phyloP scores from a whole-genome alignment of 1,140 invertebrate species.

The Notospermus geniculatus region DNA sequence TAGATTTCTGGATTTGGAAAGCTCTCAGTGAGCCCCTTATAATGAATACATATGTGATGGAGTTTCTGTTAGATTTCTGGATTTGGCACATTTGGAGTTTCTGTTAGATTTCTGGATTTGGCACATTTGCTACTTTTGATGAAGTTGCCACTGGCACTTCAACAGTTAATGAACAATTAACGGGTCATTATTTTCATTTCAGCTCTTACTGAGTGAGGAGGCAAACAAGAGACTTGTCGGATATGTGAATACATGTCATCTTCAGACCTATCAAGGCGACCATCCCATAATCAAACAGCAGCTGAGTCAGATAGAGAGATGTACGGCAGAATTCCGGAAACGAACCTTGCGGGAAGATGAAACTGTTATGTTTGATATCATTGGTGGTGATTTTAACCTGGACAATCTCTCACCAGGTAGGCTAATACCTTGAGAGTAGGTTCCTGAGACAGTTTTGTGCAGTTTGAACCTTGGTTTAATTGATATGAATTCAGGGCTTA shows the following conservation, averaged over 20 bases:
- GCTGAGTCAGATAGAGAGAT: neutral
- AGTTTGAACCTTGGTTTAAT: too few species aligned
- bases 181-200: neutral
- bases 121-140: neutral
- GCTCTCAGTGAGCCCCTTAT: neutral
- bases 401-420: neutral
- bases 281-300: neutral
- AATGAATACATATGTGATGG: too few species aligned
- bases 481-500: too few species aligned
- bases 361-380: slow-evolving; percentile 3
- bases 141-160: neutral
- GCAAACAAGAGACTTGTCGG: neutral
- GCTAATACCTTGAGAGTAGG: too few species aligned
- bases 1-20: too few species aligned
- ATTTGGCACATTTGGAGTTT: neutral
- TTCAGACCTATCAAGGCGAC: slow-evolving; percentile 3
- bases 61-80: neutral
- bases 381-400: slow-evolving; percentile 3
- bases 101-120: neutral
- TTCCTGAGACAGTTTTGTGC: too few species aligned
- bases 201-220: neutral
- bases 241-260: neutral
- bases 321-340: neutral
- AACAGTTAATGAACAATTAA: neutral
- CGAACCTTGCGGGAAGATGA: neutral